Conservation (phyloP, 2,113 vertebrate species). For the Helogale parvula region DNA sequence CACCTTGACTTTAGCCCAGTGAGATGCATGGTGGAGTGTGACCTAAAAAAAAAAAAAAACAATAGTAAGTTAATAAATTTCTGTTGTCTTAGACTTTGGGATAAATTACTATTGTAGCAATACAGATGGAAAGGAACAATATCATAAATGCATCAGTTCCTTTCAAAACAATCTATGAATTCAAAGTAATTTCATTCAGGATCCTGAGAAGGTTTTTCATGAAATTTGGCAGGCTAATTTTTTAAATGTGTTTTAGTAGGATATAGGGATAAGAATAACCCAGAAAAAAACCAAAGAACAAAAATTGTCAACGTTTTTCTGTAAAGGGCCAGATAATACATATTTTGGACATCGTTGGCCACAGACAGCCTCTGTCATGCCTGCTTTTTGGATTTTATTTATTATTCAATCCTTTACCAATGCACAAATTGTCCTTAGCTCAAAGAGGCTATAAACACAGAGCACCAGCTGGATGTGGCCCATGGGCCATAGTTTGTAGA, state of each 20-base stretch:
- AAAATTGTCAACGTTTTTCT: not conserved
- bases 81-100: not conserved
- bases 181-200: constrained; percentile 29
- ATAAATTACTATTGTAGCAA: not conserved
- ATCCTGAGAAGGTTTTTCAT: not conserved
- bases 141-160: not conserved
- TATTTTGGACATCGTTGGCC: not conserved
- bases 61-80: not conserved
- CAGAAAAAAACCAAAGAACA: not conserved
- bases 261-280: not conserved
- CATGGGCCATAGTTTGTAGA: not conserved
- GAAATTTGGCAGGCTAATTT: not conserved
- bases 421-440: constrained; percentile 6
- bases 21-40: not conserved
- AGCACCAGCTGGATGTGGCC: not conserved
- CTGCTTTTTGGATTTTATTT: constrained; percentile 42
- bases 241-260: not conserved
- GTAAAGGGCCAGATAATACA: not conserved
- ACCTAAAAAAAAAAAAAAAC: not conserved
- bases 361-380: not conserved
- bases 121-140: not conserved
- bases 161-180: not conserved
- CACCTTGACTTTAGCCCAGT: not conserved
- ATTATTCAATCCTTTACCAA: constrained; percentile 11
- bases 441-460: not conserved